Evolutionary conservation across 2,797 vertebrate genomes (phyloP), one percentile per base, ranked within the genome.

Genomic region (Ibycter americanus): DNA sequence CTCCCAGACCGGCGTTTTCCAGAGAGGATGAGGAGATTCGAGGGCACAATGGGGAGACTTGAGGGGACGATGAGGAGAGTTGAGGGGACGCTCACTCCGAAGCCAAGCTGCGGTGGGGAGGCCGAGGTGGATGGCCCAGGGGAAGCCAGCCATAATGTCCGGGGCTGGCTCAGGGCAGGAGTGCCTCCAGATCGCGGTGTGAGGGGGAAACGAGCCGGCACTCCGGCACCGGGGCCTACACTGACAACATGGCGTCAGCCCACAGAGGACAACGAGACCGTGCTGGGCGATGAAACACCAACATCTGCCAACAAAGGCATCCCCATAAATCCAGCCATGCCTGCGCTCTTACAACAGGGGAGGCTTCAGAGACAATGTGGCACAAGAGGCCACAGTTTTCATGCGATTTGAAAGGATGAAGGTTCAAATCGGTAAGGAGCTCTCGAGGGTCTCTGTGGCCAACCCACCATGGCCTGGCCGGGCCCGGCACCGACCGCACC

Each of bases 201-300:
- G 23, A 76, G 9, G 5, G 34, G n/a, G 38, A 85, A 59, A 58
- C 4, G 29, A 63, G 31, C 34, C 21, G 2, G 0, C 62, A 19
- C 2, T 2, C 65, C 77, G 12, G 8, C 4, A 1, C 47, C 1
- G 0, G n/a, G 58, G 18, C 61, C 73, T 38, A 21, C 52, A 5
- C 38, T 10, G 25, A 63, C 36, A 54, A 58, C 31, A 10, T 2
- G 17, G n/a, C 73, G 10, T 21, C 62, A n/a, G 63, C 36, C 36
- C 72, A 32, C 0, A 5, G 38, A 47, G 51, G 63, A 52, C 68
- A 72, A 46, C 3, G 1, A 54, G 36, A 16, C 36, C 8, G 54
- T 7, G 32, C 29, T n/a, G 66, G 51, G n/a, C 23, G n/a, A 83
- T 42, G 19, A 51, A 47, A 52, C 18, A 42, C 56, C 66, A 66